phyloP scores from a whole-genome alignment of 2,797 vertebrate species.

The Gadopsis bispinosus region DNA sequence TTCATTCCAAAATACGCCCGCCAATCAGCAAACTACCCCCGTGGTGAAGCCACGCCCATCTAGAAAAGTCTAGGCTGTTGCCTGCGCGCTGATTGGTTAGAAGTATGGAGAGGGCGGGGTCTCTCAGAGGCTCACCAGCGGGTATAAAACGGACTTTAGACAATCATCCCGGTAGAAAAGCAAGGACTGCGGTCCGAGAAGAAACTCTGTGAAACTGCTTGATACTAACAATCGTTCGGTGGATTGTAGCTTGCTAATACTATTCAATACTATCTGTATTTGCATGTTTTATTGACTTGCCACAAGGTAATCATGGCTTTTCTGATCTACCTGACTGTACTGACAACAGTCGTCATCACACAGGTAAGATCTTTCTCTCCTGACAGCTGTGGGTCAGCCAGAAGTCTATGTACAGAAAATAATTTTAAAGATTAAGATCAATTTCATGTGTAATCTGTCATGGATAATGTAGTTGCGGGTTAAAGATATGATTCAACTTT shows the following conservation, averaged over 20 bases:
- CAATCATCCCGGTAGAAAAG: constrained; percentile 8
- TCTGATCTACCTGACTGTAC: constrained; percentile 62
- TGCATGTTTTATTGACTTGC: constrained; percentile 7
- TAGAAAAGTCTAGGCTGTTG: constrained; percentile 44
- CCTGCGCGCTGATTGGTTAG: constrained; percentile 68
- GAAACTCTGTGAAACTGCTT: constrained; percentile 3
- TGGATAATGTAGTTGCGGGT: background rate
- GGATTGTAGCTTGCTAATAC: constrained; percentile 8
- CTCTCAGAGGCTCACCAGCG: constrained; percentile 9
- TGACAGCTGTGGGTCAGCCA: background rate
- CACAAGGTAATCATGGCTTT: constrained; percentile 63
- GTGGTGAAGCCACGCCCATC: constrained; percentile 60
- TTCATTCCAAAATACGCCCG: constrained; percentile 74
- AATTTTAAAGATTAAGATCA: background rate
- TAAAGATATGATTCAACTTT: constrained; percentile 17
- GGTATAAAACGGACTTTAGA: constrained; percentile 63
- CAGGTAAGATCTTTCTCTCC: constrained; percentile 70
- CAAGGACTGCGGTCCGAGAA: constrained; percentile 18
- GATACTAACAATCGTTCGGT: constrained; percentile 6
- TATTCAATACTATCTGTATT: constrained; percentile 12
- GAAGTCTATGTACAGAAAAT: background rate
- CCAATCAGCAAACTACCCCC: constrained; percentile 54
- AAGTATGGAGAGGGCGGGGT: constrained; percentile 52
- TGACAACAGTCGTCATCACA: constrained; percentile 73
- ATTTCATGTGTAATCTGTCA: background rate